Percentiles rank a stretch among this genome's conserved stretches.
Evolutionary conservation across 2,113 vertebrate genomes (phyloP).

Genomic region (Haemorhous mexicanus): DNA sequence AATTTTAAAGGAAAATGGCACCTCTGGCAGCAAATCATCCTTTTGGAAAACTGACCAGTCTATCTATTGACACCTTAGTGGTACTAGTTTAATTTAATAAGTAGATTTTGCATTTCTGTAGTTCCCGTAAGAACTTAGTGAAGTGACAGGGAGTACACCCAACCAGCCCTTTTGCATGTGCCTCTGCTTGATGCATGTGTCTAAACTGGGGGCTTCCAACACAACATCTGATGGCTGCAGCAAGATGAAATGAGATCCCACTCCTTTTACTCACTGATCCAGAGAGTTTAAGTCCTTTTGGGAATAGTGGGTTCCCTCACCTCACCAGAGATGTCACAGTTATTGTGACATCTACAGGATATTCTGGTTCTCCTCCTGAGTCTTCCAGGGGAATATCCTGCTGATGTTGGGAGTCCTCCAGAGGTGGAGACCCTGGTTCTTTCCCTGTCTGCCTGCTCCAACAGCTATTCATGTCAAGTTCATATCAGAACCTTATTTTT

Average conservation of each 20-base stretch:
- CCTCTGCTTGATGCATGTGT: background rate
- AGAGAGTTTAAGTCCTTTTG: background rate
- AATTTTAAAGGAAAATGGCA: background rate
- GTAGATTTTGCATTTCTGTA: background rate
- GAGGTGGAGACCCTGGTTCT: background rate
- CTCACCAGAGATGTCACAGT: background rate
- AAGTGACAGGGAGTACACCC: rapidly evolving
- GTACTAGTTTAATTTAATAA: background rate
- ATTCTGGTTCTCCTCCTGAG: background rate
- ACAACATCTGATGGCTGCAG: background rate
- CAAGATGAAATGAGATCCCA: background rate
- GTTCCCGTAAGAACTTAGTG: background rate
- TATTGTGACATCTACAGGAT: background rate
- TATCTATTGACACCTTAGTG: background rate
- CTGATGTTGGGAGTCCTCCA: background rate
- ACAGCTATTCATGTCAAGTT: background rate
- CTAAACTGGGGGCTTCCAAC: background rate
- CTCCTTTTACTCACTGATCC: background rate
- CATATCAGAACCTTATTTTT: background rate
- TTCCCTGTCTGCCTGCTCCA: background rate
- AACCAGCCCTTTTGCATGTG: background rate
- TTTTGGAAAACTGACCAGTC: background rate
- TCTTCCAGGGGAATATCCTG: background rate
- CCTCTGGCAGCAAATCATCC: background rate
- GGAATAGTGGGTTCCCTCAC: background rate